Evolutionary conservation across 2,113 vertebrate genomes (phyloP).

Genomic region (Corythaixoides concolor): DNA sequence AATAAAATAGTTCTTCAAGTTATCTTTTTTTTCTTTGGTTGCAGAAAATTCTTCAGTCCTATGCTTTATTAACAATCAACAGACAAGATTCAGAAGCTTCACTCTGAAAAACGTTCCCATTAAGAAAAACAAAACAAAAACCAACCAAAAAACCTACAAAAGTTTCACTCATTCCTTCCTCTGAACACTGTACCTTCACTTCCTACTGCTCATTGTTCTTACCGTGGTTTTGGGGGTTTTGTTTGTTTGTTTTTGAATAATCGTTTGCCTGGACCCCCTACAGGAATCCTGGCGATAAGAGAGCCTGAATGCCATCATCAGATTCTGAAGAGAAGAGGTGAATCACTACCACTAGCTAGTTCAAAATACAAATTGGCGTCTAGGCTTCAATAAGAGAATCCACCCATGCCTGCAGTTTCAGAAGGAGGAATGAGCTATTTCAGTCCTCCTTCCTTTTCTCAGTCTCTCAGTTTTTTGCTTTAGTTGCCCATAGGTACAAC

Average conservation of each 20-base stretch:
- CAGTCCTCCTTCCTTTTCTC: neutral
- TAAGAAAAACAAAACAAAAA: too few relatives aligned
- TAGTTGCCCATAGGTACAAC: neutral
- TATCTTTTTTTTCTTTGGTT: neutral
- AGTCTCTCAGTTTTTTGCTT: neutral
- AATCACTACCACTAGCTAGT: neutral
- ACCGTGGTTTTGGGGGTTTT: neutral
- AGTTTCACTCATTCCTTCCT: neutral
- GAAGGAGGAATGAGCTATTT: neutral
- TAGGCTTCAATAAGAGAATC: neutral
- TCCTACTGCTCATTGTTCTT: neutral
- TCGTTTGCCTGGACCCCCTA: neutral
- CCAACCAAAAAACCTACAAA: neutral
- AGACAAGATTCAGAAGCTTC: neutral
- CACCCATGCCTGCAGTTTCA: neutral
- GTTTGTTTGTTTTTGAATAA: neutral
- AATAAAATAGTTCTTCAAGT: neutral
- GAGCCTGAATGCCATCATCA: neutral
- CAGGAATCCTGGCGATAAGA: neutral
- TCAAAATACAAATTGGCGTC: neutral
- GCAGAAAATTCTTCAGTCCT: neutral
- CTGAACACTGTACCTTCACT: neutral
- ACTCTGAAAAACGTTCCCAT: neutral
- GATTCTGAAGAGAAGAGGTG: neutral
- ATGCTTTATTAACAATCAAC: neutral